Base-by-base conservation (phyloP, 1,140 invertebrate species). In the Magallana angulata region DNA sequence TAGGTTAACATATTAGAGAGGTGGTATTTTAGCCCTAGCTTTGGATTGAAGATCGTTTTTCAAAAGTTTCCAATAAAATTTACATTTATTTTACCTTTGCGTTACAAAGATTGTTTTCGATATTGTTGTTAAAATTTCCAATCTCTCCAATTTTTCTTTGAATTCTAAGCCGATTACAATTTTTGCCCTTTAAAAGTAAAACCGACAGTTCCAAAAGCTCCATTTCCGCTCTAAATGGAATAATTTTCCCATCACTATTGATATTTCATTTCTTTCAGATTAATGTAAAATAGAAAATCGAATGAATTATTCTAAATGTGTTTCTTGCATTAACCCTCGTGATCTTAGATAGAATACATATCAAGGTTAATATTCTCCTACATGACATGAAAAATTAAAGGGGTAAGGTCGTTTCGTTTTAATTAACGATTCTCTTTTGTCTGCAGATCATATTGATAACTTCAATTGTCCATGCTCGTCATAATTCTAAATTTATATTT, bases 251-350 rank as follows among this genome's bases (percentile, higher is more conserved):
- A 48, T 48, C 36, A 48, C 5, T 48, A 48, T 48, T 48, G 36
- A 48, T 48, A 48, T 48, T 48, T 48, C 36, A 48, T 48, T 48
- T 48, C 18, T 64, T 64, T 64, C 60, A 64, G 16, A 18, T 64
- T 16, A 64, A 64, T 64, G 60, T 18, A n/a, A 24, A 18, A 64
- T n/a, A 16, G 60, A 64, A n/a, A 64, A 64, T 64, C 60, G 36
- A 5, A 48, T 48, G 60, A 64, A 64, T n/a, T n/a, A 64, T 64
- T 64, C 60, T 64, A 64, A 64, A 64, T 64, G 60, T 64, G 60
- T 18, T n/a, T 16, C 16, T 64, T 64, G 60, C 60, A 64, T 64
- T 64, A 64, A 64, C 60, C 60, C 7, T 16, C 5, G 6, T 18
- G 14, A 64, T 6, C 12, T 64, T 16, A 16, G 18, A 64, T n/a